Base-by-base conservation (phyloP, 2,113 vertebrate genomes). In the Pteropus alecto region DNA sequence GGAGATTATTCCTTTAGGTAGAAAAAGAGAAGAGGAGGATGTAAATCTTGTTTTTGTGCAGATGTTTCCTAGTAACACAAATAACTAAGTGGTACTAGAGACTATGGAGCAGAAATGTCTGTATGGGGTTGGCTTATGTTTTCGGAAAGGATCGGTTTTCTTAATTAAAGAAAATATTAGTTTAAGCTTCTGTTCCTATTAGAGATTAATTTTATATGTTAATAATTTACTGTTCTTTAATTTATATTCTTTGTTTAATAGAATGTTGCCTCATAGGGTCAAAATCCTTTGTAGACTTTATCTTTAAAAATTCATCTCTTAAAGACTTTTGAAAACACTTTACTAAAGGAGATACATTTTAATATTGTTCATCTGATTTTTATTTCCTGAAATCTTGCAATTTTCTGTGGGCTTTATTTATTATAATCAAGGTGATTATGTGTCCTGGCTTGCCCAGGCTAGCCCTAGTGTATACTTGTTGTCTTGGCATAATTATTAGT, bases 1-100 rank as follows among this genome's bases (percentile, higher is more conserved):
- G 77, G 79, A 87, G 94, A 65, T 92, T 96, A 68, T 85, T 89
- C 46, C 97, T 96, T 78, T 67, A 92, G 95, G 87, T 92, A 33
- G 58, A 93, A 54, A 46, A 85, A 30, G 12, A 79, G 83, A 92
- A 87, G 74, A n/a, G 41, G 84, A 88, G 58, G 28, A 16, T 41
- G n/a, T 71, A 89, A 63, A 58, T 74, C 22, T 94, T 88, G 81
- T 93, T 94, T 94, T 85, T 65, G n/a, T 81, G 79, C 61, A 79
- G 51, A 43, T 76, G 38, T 93, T 92, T 95, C 79, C 60, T 77
- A 38, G 91, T 91, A 86, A 96, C 74, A 60, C 35, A 92, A 83
- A 35, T 90, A 67, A 89, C 89, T 33, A n/a, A 67, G 41, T 60
- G 48, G 26, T 90, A 56, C 43, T 76, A 15, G 28, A 85, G 68